Percentiles rank a stretch among this genome's conserved stretches.
Conservation (phyloP, 2,888 invertebrate genomes). For the Alviniconcha strummeri region DNA sequence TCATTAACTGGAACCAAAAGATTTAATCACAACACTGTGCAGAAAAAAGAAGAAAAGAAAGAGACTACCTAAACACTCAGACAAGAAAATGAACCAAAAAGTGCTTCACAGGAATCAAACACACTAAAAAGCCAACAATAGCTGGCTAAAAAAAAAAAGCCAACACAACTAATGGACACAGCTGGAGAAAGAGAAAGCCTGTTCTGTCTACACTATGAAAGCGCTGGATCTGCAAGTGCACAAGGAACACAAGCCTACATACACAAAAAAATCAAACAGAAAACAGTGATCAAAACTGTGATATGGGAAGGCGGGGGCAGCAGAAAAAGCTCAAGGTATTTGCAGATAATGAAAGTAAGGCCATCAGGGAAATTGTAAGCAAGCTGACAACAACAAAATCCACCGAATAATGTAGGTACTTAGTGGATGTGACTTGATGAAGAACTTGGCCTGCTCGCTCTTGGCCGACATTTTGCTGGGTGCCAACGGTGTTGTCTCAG, state of each 20-base stretch:
- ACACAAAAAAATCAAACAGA: not conserved
- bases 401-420: slow-evolving; percentile 36
- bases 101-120: too few relatives aligned
- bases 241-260: too few relatives aligned
- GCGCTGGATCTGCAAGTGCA: too few relatives aligned
- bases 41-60: too few relatives aligned
- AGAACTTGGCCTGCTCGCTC: slow-evolving; percentile 31
- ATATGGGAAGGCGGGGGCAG: not conserved
- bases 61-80: too few relatives aligned
- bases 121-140: not conserved
- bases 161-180: too few relatives aligned
- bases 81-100: not conserved
- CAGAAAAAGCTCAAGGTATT: not conserved
- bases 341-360: not conserved
- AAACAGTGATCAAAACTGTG: too few relatives aligned
- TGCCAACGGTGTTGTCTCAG: slow-evolving; percentile 45
- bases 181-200: too few relatives aligned
- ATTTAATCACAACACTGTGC: too few relatives aligned
- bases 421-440: slow-evolving; percentile 54
- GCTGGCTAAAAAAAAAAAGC: not conserved
- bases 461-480: slow-evolving; percentile 24
- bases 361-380: not conserved
- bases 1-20: too few relatives aligned
- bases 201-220: too few relatives aligned
- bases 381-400: slow-evolving; percentile 8